Conservation (phyloP, 2,888 invertebrate species). For the Vanessa cardui region DNA sequence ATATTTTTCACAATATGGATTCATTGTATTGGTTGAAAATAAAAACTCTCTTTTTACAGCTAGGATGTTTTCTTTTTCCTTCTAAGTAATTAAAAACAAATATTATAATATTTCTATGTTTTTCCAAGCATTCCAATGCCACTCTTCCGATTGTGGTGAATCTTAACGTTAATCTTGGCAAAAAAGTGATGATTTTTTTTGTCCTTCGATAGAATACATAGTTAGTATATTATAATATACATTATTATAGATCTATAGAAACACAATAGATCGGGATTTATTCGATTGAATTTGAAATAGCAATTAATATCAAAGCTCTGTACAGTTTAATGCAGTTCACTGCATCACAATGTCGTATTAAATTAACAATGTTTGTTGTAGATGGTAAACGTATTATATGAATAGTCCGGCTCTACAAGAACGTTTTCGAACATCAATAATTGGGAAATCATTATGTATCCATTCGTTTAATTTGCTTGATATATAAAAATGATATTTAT, state of each 20-base stretch:
- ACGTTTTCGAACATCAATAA: background rate
- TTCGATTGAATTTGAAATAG: background rate
- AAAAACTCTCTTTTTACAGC: background rate
- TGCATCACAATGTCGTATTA: background rate
- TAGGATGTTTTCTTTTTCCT: too few species aligned
- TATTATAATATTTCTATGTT: too few species aligned
- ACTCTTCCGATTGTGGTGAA: too few species aligned
- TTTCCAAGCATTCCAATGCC: too few species aligned
- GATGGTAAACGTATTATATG: background rate
- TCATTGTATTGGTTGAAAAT: background rate
- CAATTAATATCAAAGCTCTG: conserved; percentile 2
- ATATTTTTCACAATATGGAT: background rate
- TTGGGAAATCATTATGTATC: background rate
- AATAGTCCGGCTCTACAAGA: background rate
- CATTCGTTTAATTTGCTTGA: background rate
- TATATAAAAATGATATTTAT: background rate
- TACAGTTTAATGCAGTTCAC: background rate
- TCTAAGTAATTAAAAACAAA: too few species aligned
- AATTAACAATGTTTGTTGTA: background rate
- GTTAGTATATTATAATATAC: too few species aligned
- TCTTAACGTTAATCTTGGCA: too few species aligned
- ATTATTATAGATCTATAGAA: too few species aligned
- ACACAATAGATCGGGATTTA: too few species aligned
- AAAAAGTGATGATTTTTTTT: too few species aligned
- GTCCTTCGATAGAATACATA: too few species aligned